Evolutionary conservation across 2,888 invertebrate genomes (phyloP).

Genomic region (Lasius platythorax): DNA sequence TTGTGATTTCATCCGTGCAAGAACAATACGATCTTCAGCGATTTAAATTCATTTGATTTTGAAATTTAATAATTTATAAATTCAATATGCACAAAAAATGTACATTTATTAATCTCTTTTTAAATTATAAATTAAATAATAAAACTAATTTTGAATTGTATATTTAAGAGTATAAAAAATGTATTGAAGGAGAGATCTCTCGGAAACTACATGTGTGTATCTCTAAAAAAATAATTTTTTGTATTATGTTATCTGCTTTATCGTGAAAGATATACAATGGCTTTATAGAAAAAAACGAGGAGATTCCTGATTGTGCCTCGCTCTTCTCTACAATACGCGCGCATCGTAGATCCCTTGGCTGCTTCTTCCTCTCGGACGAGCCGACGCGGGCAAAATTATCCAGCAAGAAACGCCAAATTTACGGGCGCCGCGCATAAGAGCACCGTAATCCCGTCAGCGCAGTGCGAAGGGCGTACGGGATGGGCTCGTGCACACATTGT

Average conservation of each 20-base stretch:
- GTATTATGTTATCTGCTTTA: background rate
- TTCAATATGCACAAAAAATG: background rate
- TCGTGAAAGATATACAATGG: background rate
- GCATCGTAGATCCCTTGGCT: background rate
- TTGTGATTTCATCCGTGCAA: background rate
- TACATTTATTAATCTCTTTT: background rate
- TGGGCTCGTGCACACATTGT: constrained; percentile 56
- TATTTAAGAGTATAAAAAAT: background rate
- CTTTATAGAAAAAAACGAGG: background rate
- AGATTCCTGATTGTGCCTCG: background rate
- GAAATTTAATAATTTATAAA: background rate
- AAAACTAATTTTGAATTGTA: background rate
- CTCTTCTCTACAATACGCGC: background rate
- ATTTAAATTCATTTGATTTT: background rate
- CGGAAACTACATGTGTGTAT: background rate
- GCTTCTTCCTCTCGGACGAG: constrained; percentile 16
- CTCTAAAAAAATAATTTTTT: background rate
- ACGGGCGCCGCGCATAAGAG: constrained; percentile 44
- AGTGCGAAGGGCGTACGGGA: constrained; percentile 1
- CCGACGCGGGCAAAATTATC: constrained; percentile 33
- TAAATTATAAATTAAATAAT: background rate
- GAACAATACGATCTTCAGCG: background rate
- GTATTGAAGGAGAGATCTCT: background rate
- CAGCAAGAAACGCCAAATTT: constrained; percentile 48
- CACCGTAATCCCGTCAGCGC: constrained; percentile 43